Conservation (phyloP, 2,113 vertebrate genomes). For the Cynoglossus semilaevis region DNA sequence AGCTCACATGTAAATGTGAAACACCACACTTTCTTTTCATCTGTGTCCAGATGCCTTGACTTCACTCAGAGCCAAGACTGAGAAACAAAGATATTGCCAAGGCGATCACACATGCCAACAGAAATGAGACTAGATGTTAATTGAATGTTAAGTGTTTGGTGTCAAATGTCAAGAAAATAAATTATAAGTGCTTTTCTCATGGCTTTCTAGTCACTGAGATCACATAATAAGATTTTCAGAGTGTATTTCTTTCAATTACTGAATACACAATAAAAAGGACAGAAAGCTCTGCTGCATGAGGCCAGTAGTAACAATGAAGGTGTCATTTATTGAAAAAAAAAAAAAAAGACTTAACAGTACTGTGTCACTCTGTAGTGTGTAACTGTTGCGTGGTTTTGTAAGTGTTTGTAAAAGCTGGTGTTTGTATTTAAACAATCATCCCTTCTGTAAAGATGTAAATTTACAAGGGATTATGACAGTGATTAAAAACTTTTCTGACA, state of each 20-base stretch:
- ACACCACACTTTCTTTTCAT: slow-evolving; percentile 44
- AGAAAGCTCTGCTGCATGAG: too few species aligned
- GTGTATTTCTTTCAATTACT: too few species aligned
- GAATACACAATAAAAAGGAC: too few species aligned
- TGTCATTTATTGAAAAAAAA: too few species aligned
- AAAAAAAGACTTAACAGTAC: background rate
- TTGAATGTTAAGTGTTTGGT: slow-evolving; percentile 7
- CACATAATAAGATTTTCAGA: background rate
- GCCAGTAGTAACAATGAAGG: too few species aligned
- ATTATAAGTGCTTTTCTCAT: slow-evolving; percentile 2
- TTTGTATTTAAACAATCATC: background rate
- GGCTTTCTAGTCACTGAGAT: slow-evolving; percentile 1
- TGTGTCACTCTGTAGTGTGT: too few species aligned
- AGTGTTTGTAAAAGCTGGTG: background rate
- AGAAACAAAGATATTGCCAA: slow-evolving; percentile 28
- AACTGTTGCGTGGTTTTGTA: too few species aligned
- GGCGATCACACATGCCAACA: slow-evolving; percentile 20
- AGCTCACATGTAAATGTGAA: slow-evolving; percentile 53
- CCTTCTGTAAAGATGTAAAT: background rate
- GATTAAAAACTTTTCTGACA: slow-evolving; percentile 24
- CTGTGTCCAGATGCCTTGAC: slow-evolving; percentile 73
- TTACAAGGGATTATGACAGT: background rate
- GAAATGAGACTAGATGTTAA: slow-evolving; percentile 21
- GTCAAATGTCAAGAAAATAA: slow-evolving; percentile 20
- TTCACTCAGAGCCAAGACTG: slow-evolving; percentile 82